Evolutionary conservation across 2,113 vertebrate genomes (phyloP).

Genomic region (Dicaeum eximium): DNA sequence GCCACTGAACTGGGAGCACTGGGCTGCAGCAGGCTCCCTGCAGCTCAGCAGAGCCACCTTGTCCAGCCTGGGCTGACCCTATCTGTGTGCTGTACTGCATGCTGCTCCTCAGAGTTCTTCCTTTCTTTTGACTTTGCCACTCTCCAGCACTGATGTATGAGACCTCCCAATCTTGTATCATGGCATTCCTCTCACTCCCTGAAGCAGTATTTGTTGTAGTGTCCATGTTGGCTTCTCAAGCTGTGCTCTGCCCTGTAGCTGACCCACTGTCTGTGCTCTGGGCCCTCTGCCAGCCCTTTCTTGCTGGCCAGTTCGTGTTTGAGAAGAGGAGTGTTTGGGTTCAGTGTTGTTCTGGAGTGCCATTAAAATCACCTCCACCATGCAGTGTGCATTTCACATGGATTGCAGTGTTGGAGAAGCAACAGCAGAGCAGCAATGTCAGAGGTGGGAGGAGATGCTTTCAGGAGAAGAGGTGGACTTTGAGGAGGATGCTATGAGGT

Average conservation of each 20-base stretch:
- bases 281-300: not conserved
- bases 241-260: not conserved
- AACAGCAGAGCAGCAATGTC: not conserved
- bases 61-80: not conserved
- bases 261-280: not conserved
- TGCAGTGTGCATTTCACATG: accelerated
- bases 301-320: not conserved
- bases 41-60: not conserved
- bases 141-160: not conserved
- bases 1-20: not conserved
- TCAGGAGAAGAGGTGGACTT: not conserved
- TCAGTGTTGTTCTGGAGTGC: not conserved
- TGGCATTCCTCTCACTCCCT: not conserved
- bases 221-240: not conserved
- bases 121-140: not conserved
- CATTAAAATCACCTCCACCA: not conserved
- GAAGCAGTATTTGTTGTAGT: not conserved
- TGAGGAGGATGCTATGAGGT: not conserved
- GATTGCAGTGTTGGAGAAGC: not conserved
- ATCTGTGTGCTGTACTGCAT: not conserved
- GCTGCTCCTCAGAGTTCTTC: not conserved
- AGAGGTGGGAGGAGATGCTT: not conserved
- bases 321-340: not conserved
- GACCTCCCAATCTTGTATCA: not conserved
- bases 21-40: not conserved